These are phyloP conservation scores for Anoplophora glabripennis DNA, from an alignment of 1,140 invertebrate genomes.

Conservation along the genomic window DNA sequence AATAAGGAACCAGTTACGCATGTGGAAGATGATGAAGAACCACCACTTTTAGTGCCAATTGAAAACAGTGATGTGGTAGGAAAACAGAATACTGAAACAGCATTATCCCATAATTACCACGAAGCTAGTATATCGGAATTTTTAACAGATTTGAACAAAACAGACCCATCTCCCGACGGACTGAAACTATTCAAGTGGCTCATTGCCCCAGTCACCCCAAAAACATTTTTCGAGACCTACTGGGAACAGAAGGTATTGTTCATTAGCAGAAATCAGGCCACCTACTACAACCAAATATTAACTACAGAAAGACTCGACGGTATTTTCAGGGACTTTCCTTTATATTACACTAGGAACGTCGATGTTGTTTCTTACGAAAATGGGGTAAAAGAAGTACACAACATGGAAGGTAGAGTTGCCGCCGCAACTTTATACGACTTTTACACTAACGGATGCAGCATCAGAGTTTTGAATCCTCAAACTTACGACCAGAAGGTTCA, in stretches of 20 bases:
- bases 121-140: slow-evolving; percentile 1
- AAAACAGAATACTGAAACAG: not conserved
- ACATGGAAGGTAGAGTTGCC: slow-evolving; percentile 68
- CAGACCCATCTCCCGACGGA: slow-evolving; percentile 4
- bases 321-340: slow-evolving; percentile 69
- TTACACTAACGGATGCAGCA: slow-evolving; percentile 85
- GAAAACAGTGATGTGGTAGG: not conserved
- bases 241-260: slow-evolving; percentile 83
- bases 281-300: slow-evolving; percentile 74
- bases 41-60: not conserved
- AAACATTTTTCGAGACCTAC: slow-evolving; percentile 63
- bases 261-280: slow-evolving; percentile 62
- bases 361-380: slow-evolving; percentile 86
- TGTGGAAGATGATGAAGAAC: slow-evolving; percentile 4
- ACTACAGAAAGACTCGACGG: slow-evolving; percentile 73
- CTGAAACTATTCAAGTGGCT: slow-evolving; percentile 64
- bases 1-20: not conserved
- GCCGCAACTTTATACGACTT: slow-evolving; percentile 87
- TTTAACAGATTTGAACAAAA: slow-evolving; percentile 8
- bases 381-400: slow-evolving; percentile 79
- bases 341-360: slow-evolving; percentile 83
- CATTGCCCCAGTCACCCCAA: slow-evolving; percentile 61
- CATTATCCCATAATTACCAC: not conserved
- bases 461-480: slow-evolving; percentile 92
- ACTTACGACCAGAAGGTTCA: slow-evolving; percentile 71